Evolutionary conservation across 2,113 vertebrate genomes (phyloP), one percentile per base, ranked within the genome.

Genomic region (Condylura cristata): DNA sequence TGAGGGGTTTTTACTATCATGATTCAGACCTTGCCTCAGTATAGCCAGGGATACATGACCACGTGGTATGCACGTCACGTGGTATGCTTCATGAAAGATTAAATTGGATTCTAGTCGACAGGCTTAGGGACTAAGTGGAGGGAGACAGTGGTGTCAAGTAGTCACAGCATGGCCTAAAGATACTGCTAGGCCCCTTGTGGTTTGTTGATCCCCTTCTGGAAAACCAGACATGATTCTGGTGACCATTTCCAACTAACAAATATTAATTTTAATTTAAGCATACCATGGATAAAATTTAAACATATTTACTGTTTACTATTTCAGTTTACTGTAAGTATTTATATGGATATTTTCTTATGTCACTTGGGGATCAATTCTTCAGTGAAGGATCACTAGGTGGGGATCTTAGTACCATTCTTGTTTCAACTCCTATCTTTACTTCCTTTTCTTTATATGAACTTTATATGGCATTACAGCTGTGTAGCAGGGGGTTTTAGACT

Each of bases 291-390:
- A 79, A 61, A 66, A 51, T 51, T 44, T 53, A 74, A 79, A 41
- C 51, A 61, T 93, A 83, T 39, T 75, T 90, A 83, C 48, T 56
- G 51, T 94, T 92, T 78, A 48, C 5, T 11, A 44, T 80, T 93
- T 85, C 32, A 90, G 58, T 28, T 84, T 9, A 75, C n/a, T 81
- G 37, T 58, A 32, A 48, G 32, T 79, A 71, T 53, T 89, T 32
- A 83, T 72, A 32, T 86, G 53, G 20, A 16, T 46, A 16, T 32
- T 94, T 86, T 89, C 51, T 95, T 46, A 32, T 14, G 39, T 65
- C 56, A 39, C 30, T 30, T 75, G n/a, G 18, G 18, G 53, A n/a
- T 70, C 8, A 56, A 34, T 82, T 89, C 70, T 86, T 82, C 39
- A 26, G 3, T 37, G 24, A 24, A 26, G 4, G 6, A 17, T 37